Conservation (phyloP, 2,797 vertebrate genomes). For the Clamator glandarius region DNA sequence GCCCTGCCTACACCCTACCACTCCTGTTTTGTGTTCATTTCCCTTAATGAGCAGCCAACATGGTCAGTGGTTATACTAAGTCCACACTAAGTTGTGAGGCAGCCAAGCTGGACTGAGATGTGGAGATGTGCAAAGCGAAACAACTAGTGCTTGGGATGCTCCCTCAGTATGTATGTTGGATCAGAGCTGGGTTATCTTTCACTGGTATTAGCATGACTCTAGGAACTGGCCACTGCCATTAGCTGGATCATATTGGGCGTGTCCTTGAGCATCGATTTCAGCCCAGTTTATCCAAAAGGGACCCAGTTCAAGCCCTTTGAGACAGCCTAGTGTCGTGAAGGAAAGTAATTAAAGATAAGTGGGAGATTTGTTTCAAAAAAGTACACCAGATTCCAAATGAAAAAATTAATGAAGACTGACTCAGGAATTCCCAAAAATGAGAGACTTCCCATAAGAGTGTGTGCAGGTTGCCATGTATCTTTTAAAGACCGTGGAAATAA, state of each 20-base stretch:
- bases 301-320: background rate
- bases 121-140: background rate
- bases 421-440: background rate
- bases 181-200: background rate
- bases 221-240: background rate
- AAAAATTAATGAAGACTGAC: background rate
- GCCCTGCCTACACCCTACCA: background rate
- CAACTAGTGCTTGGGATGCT: background rate
- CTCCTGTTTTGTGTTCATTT: background rate
- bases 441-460: background rate
- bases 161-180: background rate
- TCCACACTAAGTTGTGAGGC: background rate
- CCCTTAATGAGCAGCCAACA: background rate
- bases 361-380: background rate
- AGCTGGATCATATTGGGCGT: background rate
- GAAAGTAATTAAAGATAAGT: background rate
- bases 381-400: background rate
- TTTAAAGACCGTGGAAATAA: background rate
- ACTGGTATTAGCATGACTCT: background rate
- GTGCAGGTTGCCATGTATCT: background rate
- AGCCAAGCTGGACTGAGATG: background rate
- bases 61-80: background rate
- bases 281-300: background rate
- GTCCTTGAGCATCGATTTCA: background rate
- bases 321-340: background rate